Conservation (phyloP, 2,113 vertebrate species). For the Ameiurus melas region DNA sequence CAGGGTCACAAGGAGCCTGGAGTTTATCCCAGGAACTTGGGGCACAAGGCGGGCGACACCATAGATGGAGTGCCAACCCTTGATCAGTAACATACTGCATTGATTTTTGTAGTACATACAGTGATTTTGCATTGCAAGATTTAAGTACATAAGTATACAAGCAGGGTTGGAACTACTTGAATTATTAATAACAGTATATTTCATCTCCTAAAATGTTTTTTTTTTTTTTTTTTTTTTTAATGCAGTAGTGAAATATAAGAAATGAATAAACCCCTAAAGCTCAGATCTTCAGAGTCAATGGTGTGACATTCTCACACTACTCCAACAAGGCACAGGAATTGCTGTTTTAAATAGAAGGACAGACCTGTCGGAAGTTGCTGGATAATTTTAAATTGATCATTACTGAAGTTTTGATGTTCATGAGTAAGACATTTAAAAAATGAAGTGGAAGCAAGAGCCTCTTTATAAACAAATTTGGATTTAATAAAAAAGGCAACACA, state of each 20-base stretch:
- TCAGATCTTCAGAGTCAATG: background rate
- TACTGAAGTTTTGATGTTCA: background rate
- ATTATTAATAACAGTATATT: background rate
- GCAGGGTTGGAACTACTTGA: background rate
- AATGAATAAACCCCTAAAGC: background rate
- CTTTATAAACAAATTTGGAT: background rate
- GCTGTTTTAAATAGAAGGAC: background rate
- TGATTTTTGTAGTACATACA: background rate
- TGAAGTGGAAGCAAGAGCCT: background rate
- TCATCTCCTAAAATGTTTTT: background rate
- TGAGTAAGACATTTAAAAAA: background rate
- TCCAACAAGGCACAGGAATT: background rate
- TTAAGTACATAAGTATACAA: background rate
- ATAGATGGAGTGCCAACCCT: background rate
- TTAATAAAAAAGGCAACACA: background rate
- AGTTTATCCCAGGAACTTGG: too few species aligned
- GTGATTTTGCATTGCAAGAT: background rate
- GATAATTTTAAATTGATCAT: background rate
- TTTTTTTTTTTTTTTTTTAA: background rate
- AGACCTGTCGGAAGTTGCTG: background rate
- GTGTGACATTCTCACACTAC: background rate
- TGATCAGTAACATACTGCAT: background rate
- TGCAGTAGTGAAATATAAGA: background rate
- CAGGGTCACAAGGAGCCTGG: too few species aligned
- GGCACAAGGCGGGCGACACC: too few species aligned